Evolutionary conservation across 2,797 vertebrate genomes (phyloP).

Genomic region (Amniataba percoides): DNA sequence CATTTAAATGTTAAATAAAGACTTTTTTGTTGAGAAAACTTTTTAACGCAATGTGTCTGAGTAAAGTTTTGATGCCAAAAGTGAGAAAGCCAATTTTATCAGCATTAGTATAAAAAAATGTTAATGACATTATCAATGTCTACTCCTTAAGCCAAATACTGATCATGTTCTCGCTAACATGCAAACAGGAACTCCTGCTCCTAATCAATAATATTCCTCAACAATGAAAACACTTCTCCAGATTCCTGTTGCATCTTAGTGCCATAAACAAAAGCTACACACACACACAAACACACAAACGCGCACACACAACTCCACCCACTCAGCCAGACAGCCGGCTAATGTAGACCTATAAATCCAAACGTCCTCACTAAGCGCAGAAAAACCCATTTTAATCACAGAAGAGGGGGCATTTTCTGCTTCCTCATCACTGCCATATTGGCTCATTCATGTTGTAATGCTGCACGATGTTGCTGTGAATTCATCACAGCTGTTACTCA

Average conservation of each 20-base stretch:
- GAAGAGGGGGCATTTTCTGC: conserved; percentile 28
- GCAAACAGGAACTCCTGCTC: no score
- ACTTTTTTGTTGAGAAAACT: no score
- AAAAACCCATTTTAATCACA: conserved; percentile 52
- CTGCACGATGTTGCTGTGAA: conserved; percentile 17
- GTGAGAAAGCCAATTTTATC: no score
- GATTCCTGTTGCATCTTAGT: neutral
- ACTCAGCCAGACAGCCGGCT: conserved; percentile 30
- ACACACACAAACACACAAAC: conserved; percentile 29
- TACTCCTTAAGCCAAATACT: neutral
- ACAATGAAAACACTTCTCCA: no score
- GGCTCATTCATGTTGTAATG: neutral
- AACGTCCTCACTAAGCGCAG: conserved; percentile 19
- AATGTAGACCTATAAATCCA: conserved; percentile 48
- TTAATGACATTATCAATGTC: neutral
- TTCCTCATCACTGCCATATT: neutral
- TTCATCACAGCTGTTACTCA: neutral
- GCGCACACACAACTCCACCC: conserved; percentile 26
- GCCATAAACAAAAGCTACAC: neutral
- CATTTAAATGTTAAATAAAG: no score
- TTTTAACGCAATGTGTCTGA: no score
- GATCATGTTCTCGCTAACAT: neutral
- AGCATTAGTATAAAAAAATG: no score
- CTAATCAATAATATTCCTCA: no score
- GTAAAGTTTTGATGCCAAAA: no score